Evolutionary conservation across 2,113 vertebrate species (phyloP).

Genomic region (Vulpes vulpes): DNA sequence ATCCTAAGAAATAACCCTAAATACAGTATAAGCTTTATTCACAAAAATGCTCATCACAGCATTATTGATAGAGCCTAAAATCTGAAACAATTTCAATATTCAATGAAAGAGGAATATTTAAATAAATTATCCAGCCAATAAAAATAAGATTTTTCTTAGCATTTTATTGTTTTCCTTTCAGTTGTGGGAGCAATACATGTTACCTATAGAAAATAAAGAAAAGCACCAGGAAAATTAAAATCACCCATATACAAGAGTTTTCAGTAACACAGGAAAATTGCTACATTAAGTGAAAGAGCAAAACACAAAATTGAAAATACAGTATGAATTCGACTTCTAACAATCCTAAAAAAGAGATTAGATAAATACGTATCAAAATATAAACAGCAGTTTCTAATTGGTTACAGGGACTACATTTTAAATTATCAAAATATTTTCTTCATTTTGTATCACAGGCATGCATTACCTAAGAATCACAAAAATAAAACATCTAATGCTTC

Average conservation of each 20-base stretch:
- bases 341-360: slow-evolving; percentile 12
- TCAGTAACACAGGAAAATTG: slow-evolving; percentile 44
- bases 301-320: slow-evolving; percentile 54
- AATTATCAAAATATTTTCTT: slow-evolving; percentile 52
- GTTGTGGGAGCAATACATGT: slow-evolving; percentile 41
- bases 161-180: slow-evolving; percentile 56
- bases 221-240: slow-evolving; percentile 63
- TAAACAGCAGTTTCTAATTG: background rate
- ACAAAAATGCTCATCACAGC: slow-evolving; percentile 53
- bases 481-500: slow-evolving; percentile 29
- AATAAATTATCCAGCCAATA: slow-evolving; percentile 46
- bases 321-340: slow-evolving; percentile 6
- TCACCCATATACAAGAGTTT: slow-evolving; percentile 20
- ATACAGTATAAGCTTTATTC: slow-evolving; percentile 43
- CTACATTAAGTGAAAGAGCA: slow-evolving; percentile 26
- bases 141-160: slow-evolving; percentile 48
- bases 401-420: background rate
- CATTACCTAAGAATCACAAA: slow-evolving; percentile 54
- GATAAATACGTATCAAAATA: background rate
- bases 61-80: slow-evolving; percentile 49
- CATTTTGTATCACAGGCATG: slow-evolving; percentile 15
- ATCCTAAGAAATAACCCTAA: slow-evolving; percentile 57
- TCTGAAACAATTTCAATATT: slow-evolving; percentile 51
- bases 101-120: slow-evolving; percentile 29
- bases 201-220: slow-evolving; percentile 52